Percentiles rank a stretch among this genome's conserved stretches.
phyloP scores from a whole-genome alignment of 2,113 vertebrate genomes.

The Chloebia gouldiae region DNA sequence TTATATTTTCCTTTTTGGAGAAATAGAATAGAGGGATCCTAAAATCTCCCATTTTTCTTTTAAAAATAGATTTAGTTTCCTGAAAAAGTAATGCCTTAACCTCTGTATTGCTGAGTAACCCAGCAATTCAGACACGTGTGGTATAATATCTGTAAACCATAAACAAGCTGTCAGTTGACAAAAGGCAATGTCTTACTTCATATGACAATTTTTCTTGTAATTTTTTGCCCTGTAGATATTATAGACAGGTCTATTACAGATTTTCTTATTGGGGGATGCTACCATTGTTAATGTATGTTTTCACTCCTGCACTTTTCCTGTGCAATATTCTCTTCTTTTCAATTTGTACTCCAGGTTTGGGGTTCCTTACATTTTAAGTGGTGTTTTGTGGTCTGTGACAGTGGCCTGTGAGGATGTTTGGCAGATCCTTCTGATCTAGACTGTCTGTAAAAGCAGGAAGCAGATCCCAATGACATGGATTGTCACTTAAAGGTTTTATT shows the following conservation, averaged over 20 bases:
- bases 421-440: neutral
- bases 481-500: neutral
- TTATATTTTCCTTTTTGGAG: neutral
- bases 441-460: neutral
- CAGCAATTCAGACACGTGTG: neutral
- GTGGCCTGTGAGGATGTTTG: neutral
- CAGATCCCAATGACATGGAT: neutral
- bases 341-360: neutral
- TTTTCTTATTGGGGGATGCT: neutral
- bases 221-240: neutral
- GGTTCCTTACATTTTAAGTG: neutral
- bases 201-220: neutral
- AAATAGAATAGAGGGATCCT: neutral
- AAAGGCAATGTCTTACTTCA: neutral
- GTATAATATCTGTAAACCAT: neutral
- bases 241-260: neutral
- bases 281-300: neutral
- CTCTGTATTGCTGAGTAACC: neutral
- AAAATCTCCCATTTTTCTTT: neutral
- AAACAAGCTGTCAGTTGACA: neutral
- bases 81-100: neutral
- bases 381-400: neutral
- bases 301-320: neutral
- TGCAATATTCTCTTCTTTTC: neutral
- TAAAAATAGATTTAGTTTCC: neutral